Base-by-base conservation (phyloP, 1,140 invertebrate genomes). In the Drosophila tani region DNA sequence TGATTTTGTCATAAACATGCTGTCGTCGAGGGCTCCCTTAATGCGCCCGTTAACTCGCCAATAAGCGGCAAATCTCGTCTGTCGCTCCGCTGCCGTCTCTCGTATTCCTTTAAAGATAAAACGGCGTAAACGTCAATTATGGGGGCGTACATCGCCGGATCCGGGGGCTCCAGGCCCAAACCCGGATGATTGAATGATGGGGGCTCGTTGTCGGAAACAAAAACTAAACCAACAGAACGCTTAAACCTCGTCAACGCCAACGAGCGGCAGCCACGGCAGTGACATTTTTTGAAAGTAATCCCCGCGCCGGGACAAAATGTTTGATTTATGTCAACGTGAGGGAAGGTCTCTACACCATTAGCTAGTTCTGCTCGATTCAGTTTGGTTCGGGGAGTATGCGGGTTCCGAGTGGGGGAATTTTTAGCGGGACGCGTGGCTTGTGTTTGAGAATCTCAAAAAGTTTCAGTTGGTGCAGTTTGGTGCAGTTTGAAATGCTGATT, bases 291-390 rank as follows among this genome's bases (percentile, higher is more conserved):
- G 60, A 77, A 87, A 81, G 68, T 83, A 88, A 87, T 87, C 84
- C 80, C 43, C 64, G 21, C 5, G 43, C 29, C 57, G 45, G 65
- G 14, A 38, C 62, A 69, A 81, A 88, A 78, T 83, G 73, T 88
- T 80, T 88, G 83, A 87, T 87, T 88, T 88, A 87, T 87, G 84
- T 87, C 84, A 83, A 88, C 49, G 68, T 66, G 46, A 43, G 45
- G 47, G 19, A 53, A 53, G 29, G 11, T 19, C 29, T 21, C 56
- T 40, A 43, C 38, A 41, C 53, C 67, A 73, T 71, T 73, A 73
- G 53, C 38, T 32, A 32, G 56, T 65, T 55, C 14, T 35, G 3
- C 14, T 35, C 19, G 15, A 46, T 19, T 19, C 11, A 2, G 57
- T 51, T 32, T 64, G 35, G 51, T 60, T 35, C 14, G 0, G 53